Conservation (phyloP, 2,113 vertebrate genomes). For the Pteruthius melanotis region DNA sequence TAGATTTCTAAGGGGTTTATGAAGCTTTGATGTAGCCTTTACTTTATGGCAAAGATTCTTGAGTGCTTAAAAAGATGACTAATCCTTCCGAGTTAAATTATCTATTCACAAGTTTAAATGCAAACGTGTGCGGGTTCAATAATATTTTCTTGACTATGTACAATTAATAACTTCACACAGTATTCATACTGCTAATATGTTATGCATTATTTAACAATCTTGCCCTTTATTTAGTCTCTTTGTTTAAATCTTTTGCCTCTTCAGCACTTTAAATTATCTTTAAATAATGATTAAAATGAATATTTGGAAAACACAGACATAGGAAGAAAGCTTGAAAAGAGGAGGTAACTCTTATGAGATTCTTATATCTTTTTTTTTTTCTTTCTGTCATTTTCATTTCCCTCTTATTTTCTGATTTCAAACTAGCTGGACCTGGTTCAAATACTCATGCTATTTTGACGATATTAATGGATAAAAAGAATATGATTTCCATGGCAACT, state of each 20-base stretch:
- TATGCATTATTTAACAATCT: background rate
- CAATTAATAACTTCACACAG: background rate
- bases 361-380: background rate
- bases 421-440: slow-evolving; percentile 24
- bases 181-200: background rate
- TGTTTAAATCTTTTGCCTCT: background rate
- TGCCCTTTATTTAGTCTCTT: background rate
- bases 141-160: background rate
- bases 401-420: slow-evolving; percentile 21
- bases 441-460: slow-evolving; percentile 49
- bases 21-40: background rate
- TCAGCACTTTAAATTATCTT: background rate
- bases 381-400: slow-evolving; percentile 10
- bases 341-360: background rate
- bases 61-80: background rate
- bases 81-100: background rate
- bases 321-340: background rate
- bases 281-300: background rate
- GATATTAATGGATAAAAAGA: slow-evolving; percentile 60
- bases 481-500: slow-evolving; percentile 69
- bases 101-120: background rate
- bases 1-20: background rate
- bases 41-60: background rate
- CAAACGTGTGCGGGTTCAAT: accelerated
- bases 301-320: background rate